phyloP scores from a whole-genome alignment of 2,797 vertebrate genomes.

The Micropoecilia bifurca region DNA sequence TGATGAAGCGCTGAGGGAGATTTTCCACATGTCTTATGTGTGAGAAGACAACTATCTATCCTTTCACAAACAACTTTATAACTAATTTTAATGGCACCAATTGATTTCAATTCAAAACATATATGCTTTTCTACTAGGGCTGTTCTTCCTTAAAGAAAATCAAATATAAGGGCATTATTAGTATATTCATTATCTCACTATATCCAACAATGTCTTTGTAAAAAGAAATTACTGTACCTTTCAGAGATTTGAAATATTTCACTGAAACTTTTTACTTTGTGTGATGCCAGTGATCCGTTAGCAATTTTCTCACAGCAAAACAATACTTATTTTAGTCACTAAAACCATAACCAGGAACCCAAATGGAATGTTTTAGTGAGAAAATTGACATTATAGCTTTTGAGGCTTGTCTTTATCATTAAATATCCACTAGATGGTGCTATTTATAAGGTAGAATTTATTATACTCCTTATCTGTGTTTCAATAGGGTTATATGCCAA shows the following conservation, averaged over 20 bases:
- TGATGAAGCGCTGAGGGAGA: conserved; percentile 94
- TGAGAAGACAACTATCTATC: conserved; percentile 76
- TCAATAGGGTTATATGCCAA: conserved; percentile 89
- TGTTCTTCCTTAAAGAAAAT: background rate
- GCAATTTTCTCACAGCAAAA: background rate
- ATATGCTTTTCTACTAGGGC: background rate
- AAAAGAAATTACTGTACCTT: background rate
- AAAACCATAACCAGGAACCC: background rate
- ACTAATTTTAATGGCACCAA: background rate
- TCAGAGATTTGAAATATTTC: conserved; percentile 1
- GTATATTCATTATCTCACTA: conserved; percentile 2
- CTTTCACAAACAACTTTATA: conserved; percentile 6
- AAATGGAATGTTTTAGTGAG: background rate
- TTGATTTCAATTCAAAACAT: background rate
- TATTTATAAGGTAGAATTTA: conserved; percentile 21
- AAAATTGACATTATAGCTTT: background rate
- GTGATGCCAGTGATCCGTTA: background rate
- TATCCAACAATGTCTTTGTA: background rate
- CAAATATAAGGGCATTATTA: background rate
- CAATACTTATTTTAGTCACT: background rate
- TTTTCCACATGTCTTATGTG: conserved; percentile 98
- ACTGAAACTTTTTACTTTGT: background rate
- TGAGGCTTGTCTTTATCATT: background rate
- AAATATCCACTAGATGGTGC: conserved; percentile 60
- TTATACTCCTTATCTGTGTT: conserved; percentile 19